Evolutionary conservation across 2,797 vertebrate species (phyloP).

Genomic region (Myotis findleyi): DNA sequence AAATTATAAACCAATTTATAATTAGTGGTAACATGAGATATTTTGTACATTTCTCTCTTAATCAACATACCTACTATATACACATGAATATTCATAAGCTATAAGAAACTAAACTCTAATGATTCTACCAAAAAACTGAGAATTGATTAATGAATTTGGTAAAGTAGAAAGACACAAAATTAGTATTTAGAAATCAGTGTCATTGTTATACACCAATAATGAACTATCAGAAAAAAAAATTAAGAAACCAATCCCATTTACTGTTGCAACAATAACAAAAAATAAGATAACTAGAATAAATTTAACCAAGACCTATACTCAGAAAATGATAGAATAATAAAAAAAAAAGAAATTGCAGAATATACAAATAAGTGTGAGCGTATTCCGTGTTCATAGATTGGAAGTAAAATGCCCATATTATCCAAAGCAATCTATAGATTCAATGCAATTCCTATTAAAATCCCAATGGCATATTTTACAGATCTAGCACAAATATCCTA

Average conservation of each 20-base stretch:
- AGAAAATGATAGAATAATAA: background rate
- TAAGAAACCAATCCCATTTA: too few species aligned
- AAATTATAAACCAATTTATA: background rate
- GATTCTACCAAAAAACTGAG: background rate
- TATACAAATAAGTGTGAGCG: background rate
- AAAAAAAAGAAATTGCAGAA: background rate
- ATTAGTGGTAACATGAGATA: background rate
- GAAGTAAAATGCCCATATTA: too few species aligned
- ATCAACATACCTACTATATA: background rate
- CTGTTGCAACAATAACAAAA: background rate
- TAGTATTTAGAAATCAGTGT: too few species aligned
- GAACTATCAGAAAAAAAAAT: too few species aligned
- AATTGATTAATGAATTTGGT: too few species aligned
- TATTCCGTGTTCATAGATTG: too few species aligned
- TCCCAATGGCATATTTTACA: too few species aligned
- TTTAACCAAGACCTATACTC: background rate
- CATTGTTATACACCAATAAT: too few species aligned
- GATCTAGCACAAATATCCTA: too few species aligned
- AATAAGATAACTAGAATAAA: background rate
- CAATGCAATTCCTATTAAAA: too few species aligned
- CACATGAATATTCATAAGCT: background rate
- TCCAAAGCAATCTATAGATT: too few species aligned
- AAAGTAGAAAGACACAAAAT: too few species aligned
- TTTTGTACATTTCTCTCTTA: background rate
- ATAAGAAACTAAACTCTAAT: background rate